Conservation (phyloP, 2,888 invertebrate species). For the Meandrusa payeni region DNA sequence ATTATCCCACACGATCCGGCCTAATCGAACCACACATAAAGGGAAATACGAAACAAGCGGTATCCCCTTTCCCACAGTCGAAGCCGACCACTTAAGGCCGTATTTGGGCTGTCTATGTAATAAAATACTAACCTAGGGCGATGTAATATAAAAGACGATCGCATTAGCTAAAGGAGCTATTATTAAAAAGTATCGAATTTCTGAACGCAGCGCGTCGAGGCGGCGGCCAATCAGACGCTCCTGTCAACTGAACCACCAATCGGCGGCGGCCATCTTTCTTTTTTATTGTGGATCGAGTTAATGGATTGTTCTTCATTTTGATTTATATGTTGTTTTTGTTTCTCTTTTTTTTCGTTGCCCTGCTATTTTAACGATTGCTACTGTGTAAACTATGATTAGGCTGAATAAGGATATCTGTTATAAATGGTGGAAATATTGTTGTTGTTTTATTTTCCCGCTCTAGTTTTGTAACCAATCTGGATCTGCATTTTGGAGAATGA, state of each 20-base stretch:
- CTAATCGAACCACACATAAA: constrained; percentile 36
- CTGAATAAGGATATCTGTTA: constrained; percentile 2
- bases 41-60: constrained; percentile 51
- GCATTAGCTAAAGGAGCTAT: constrained; percentile 79
- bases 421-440: neutral
- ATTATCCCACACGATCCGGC: constrained; percentile 49
- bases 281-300: constrained; percentile 71
- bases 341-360: constrained; percentile 34
- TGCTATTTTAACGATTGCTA: constrained; percentile 27
- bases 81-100: constrained; percentile 54
- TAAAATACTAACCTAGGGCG: constrained; percentile 70
- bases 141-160: constrained; percentile 74
- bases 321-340: constrained; percentile 61
- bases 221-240: constrained; percentile 58
- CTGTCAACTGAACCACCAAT: constrained; percentile 63
- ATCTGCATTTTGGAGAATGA: too few species aligned
- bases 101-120: constrained; percentile 66
- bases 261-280: constrained; percentile 46
- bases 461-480: too few species aligned
- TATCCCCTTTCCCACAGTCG: constrained; percentile 53
- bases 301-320: constrained; percentile 78
- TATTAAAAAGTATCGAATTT: constrained; percentile 80
- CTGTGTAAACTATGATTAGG: constrained; percentile 22
- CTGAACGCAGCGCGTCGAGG: constrained; percentile 59
- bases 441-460: neutral